Evolutionary conservation across 2,888 invertebrate species (phyloP).

Genomic region (Drosophila nigricruria): DNA sequence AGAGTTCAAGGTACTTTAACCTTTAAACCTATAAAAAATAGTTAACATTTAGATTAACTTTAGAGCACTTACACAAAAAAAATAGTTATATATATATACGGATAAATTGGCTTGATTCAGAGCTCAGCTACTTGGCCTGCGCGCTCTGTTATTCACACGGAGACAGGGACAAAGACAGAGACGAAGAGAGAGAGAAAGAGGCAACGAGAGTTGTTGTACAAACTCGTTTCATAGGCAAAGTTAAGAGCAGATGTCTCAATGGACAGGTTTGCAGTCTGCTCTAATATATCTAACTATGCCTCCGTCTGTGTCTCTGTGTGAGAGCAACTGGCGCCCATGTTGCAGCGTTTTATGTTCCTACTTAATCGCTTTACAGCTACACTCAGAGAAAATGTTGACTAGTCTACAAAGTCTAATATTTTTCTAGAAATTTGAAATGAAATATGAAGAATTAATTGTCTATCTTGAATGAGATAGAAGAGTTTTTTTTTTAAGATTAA

Average conservation of each 20-base stretch:
- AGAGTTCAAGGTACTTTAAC: constrained; percentile 36
- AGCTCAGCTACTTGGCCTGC: constrained; percentile 53
- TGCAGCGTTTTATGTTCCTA: constrained; percentile 42
- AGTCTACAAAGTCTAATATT: background rate
- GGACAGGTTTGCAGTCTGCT: constrained; percentile 55
- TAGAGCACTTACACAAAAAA: constrained; percentile 48
- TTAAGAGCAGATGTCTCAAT: constrained; percentile 63
- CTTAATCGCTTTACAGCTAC: constrained; percentile 71
- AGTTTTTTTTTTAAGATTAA: too few relatives aligned
- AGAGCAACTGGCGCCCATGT: constrained; percentile 43
- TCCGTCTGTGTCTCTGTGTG: constrained; percentile 41
- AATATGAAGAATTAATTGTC: too few relatives aligned
- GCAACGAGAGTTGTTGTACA: constrained; percentile 15
- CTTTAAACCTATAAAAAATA: constrained; percentile 34
- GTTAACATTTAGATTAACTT: constrained; percentile 57
- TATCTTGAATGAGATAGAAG: too few relatives aligned
- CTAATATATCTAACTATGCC: constrained; percentile 35
- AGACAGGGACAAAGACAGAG: constrained; percentile 13
- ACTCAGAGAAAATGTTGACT: constrained; percentile 13
- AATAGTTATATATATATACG: constrained; percentile 25
- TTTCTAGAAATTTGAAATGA: background rate
- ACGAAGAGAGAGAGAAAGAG: constrained; percentile 6
- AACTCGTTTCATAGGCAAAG: constrained; percentile 73
- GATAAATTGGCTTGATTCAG: constrained; percentile 35
- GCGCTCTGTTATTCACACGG: constrained; percentile 47